Evolutionary conservation across 1,140 invertebrate species (phyloP).

Genomic region (Megathymus violae): DNA sequence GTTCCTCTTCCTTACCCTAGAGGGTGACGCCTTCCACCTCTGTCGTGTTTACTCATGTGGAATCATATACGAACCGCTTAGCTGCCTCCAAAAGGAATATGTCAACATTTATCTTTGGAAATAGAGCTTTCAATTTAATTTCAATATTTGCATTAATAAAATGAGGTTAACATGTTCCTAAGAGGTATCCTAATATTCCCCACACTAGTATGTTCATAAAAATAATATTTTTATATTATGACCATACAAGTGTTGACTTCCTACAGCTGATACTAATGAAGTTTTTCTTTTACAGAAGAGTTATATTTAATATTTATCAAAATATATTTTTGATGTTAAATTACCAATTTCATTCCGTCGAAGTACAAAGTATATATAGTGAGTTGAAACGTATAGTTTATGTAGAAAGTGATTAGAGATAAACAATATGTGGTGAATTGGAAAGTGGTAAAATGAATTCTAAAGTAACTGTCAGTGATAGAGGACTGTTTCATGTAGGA

Average conservation of each 20-base stretch:
- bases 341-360: slow-evolving; percentile 76
- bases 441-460: slow-evolving; percentile 67
- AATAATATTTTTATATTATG: slow-evolving; percentile 62
- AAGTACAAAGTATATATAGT: slow-evolving; percentile 79
- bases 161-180: slow-evolving; percentile 50
- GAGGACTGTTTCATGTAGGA: slow-evolving; percentile 67
- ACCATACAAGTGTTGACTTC: slow-evolving; percentile 54
- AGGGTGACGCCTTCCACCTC: slow-evolving; percentile 74
- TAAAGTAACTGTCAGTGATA: slow-evolving; percentile 55
- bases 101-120: slow-evolving; percentile 31
- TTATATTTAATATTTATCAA: slow-evolving; percentile 70
- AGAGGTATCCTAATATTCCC: slow-evolving; percentile 53
- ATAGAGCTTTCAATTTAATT: neutral
- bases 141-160: neutral
- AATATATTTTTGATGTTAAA: slow-evolving; percentile 76
- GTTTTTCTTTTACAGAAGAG: slow-evolving; percentile 61
- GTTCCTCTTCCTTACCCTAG: slow-evolving; percentile 52
- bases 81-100: slow-evolving; percentile 71
- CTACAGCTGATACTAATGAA: slow-evolving; percentile 28
- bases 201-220: slow-evolving; percentile 67
- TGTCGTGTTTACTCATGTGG: slow-evolving; percentile 71
- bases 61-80: slow-evolving; percentile 76
- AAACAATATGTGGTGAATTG: slow-evolving; percentile 66
- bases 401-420: slow-evolving; percentile 56
- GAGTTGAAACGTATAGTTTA: slow-evolving; percentile 54